Evolutionary conservation across 2,797 vertebrate species (phyloP).

Genomic region (Merluccius polli): DNA sequence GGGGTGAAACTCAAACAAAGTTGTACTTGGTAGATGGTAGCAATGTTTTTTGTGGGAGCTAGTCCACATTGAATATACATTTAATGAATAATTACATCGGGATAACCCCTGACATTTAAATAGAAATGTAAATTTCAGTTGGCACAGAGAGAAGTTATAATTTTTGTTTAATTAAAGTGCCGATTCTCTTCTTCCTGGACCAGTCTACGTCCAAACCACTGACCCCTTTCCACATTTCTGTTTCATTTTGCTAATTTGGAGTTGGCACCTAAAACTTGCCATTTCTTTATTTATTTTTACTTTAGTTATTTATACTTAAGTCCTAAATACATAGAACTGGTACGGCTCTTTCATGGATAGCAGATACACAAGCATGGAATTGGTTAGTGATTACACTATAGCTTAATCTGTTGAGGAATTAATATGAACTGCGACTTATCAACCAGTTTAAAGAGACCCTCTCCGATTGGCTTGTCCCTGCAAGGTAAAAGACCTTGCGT

Average conservation of each 20-base stretch:
- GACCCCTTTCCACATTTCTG: not conserved
- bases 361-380: slow-evolving; percentile 1
- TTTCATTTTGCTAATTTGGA: slow-evolving; percentile 3
- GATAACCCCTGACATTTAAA: not conserved
- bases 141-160: not conserved
- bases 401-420: slow-evolving; percentile 6
- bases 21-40: not conserved
- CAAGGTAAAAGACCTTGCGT: slow-evolving; percentile 3
- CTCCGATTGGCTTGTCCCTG: slow-evolving; percentile 4
- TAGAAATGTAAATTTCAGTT: not conserved
- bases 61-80: not conserved
- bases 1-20: not conserved
- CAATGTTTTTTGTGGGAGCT: not conserved
- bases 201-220: too few species aligned
- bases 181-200: not conserved
- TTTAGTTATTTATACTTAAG: slow-evolving; percentile 1
- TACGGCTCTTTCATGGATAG: not conserved
- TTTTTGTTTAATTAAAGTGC: too few species aligned
- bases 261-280: not conserved
- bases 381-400: not conserved
- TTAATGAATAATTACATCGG: not conserved
- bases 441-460: not conserved
- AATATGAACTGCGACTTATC: not conserved
- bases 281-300: slow-evolving; percentile 3
- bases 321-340: not conserved